Evolutionary conservation across 2,888 invertebrate species (phyloP), one percentile per base, ranked within the genome.

Genomic region (Microctonus brassicae): DNA sequence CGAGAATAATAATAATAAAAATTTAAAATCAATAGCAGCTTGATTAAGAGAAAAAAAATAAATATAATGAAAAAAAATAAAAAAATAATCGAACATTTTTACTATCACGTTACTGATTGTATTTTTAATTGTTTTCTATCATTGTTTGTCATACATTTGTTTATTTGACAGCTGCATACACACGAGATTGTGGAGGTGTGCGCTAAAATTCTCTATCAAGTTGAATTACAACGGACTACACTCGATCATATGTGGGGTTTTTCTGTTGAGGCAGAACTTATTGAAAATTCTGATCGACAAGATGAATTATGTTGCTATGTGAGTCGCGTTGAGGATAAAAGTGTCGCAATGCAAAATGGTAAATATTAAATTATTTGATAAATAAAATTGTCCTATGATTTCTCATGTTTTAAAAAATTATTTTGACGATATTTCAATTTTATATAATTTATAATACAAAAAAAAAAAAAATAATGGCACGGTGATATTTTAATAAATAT

Each of bases 171-270:
- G 96, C 89, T 96, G 83, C 95, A 96, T 88, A 97, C 96, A 70
- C 97, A 97, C 87, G 97, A 97, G 89, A 94, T 96, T 78, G 95
- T 98, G 72, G 98, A 98, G 90, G 97, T 98, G 63, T 97, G 97
- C 88, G 96, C 96, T 83, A 98, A 98, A 91, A 96, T 97, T 85
- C 91, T 98, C 77, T 98, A 98, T 89, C 97, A 98, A 91, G 96
- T 98, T 80, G 97, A 98, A 88, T 90, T 98, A 84, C 94, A 95
- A 82, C 91, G 98, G 75, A 94, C 93, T 77, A 95, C 96, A 10
- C 90, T 96, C 82, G 97, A 97, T 83, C 95, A 96, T 88, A 97
- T 97, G 95, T 98, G 98, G 95, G 98, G 98, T 80, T 97, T 98
- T 90, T 96, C 96, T 77, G 97, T 98, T 65, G 98, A 98, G 88